These are phyloP conservation scores for Tetrapedia diversipes DNA, from an alignment of 2,888 invertebrate species.

Conservation along the genomic window DNA sequence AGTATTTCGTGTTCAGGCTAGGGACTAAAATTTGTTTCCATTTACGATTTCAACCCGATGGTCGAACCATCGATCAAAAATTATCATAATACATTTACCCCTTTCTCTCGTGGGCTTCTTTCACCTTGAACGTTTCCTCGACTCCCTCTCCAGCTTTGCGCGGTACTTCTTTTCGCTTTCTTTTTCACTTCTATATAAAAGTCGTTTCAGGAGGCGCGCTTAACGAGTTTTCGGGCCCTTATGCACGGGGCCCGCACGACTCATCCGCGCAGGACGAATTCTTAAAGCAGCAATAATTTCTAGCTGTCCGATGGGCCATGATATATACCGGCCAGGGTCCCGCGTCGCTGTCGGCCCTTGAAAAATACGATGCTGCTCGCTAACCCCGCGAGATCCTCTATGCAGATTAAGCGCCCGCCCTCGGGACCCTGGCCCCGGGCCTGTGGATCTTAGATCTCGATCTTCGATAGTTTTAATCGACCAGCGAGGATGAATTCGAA, in stretches of 20 bases:
- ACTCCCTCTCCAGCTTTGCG: not conserved
- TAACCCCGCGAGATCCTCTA: constrained; percentile 49
- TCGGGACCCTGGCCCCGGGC: not conserved
- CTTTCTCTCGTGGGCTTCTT: no score
- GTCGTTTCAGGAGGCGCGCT: constrained; percentile 36
- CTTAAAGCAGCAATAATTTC: constrained; percentile 74
- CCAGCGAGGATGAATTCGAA: constrained; percentile 9
- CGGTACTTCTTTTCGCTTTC: constrained; percentile 1
- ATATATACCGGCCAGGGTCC: constrained; percentile 64
- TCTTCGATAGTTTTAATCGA: constrained; percentile 46
- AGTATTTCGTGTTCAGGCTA: no score
- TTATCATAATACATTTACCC: not conserved
- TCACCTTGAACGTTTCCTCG: constrained; percentile 12
- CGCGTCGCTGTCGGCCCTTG: constrained; percentile 40
- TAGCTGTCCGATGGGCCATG: constrained; percentile 65
- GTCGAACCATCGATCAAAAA: no score
- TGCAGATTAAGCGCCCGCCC: constrained; percentile 53
- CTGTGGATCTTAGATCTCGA: constrained; percentile 43
- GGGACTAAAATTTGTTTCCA: no score
- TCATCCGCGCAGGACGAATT: constrained; percentile 58
- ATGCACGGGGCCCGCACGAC: constrained; percentile 27
- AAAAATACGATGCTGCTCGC: constrained; percentile 59
- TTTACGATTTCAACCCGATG: no score
- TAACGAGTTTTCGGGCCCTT: constrained; percentile 75
- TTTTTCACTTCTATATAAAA: constrained; percentile 17